phyloP scores from a whole-genome alignment of 2,888 invertebrate species.

The Leptothorax acervorum region DNA sequence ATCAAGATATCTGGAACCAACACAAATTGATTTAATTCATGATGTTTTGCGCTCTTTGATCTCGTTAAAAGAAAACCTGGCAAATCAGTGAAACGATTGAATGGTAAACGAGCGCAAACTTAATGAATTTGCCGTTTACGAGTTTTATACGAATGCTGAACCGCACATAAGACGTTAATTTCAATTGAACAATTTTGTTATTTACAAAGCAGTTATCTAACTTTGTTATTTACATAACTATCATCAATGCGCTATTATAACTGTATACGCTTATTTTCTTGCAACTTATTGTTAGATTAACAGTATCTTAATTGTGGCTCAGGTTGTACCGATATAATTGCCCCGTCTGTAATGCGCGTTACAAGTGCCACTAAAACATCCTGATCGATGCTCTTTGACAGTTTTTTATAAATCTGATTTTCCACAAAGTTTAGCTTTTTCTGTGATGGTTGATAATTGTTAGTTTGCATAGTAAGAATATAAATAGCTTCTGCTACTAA shows the following conservation, averaged over 20 bases:
- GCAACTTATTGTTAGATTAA: conserved; percentile 1
- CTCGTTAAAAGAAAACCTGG: conserved; percentile 70
- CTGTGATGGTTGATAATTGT: conserved; percentile 70
- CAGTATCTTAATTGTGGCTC: conserved; percentile 69
- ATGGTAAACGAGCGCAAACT: not conserved
- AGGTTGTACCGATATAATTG: conserved; percentile 79
- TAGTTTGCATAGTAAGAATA: conserved; percentile 85
- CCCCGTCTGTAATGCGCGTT: conserved; percentile 85
- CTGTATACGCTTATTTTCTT: not conserved
- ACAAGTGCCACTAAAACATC: conserved; percentile 86
- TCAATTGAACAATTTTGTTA: conserved; percentile 5
- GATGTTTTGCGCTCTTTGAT: conserved; percentile 81
- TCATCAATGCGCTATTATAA: not conserved
- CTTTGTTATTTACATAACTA: conserved; percentile 3
- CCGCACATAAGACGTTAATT: not conserved
- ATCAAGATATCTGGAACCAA: conserved; percentile 82
- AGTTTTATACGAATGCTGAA: not conserved
- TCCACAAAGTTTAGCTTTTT: conserved; percentile 79
- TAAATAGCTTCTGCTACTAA: conserved; percentile 84
- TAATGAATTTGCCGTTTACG: not conserved
- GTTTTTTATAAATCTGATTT: conserved; percentile 80
- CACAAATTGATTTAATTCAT: not conserved
- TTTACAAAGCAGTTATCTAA: not conserved
- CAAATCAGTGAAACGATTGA: conserved; percentile 66
- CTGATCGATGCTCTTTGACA: conserved; percentile 82